Conservation (phyloP, 1,140 invertebrate genomes). For the Drosophila santomea region DNA sequence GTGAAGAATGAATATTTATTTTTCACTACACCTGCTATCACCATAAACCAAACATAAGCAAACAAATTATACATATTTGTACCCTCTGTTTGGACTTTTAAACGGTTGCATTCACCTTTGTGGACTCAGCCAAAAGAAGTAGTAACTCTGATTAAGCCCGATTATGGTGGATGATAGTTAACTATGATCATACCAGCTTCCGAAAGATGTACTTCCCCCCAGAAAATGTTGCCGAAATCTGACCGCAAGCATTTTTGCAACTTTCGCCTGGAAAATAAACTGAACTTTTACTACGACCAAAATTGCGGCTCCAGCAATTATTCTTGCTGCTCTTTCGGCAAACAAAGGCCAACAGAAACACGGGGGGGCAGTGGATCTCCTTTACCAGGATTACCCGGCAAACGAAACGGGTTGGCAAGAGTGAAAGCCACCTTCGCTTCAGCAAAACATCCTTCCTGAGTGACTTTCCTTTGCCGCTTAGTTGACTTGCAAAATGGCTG, state of each 20-base stretch:
- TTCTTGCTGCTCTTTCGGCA: conserved; percentile 49
- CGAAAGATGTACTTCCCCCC: conserved; percentile 19
- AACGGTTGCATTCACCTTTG: neutral
- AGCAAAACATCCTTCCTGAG: conserved; percentile 33
- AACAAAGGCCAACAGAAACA: conserved; percentile 38
- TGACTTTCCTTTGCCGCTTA: conserved; percentile 40
- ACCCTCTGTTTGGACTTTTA: neutral
- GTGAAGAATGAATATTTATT: too few relatives aligned
- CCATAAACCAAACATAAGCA: too few relatives aligned
- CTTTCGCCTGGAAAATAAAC: conserved; percentile 35
- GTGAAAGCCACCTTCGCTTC: conserved; percentile 41
- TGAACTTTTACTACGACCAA: conserved; percentile 10
- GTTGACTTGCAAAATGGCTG: conserved; percentile 77
- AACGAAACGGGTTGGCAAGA: conserved; percentile 23
- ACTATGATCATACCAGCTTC: conserved; percentile 17
- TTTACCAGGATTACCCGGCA: neutral
- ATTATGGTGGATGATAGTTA: conserved; percentile 37
- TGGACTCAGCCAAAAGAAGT: neutral
- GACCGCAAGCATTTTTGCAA: conserved; percentile 22
- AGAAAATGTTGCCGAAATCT: conserved; percentile 27
- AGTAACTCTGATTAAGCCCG: neutral
- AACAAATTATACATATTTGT: too few relatives aligned
- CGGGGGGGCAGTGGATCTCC: neutral
- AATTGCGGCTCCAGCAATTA: conserved; percentile 60
- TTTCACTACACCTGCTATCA: too few relatives aligned